Conservation (phyloP, 2,113 vertebrate species). For the Acrocephalus kingi region DNA sequence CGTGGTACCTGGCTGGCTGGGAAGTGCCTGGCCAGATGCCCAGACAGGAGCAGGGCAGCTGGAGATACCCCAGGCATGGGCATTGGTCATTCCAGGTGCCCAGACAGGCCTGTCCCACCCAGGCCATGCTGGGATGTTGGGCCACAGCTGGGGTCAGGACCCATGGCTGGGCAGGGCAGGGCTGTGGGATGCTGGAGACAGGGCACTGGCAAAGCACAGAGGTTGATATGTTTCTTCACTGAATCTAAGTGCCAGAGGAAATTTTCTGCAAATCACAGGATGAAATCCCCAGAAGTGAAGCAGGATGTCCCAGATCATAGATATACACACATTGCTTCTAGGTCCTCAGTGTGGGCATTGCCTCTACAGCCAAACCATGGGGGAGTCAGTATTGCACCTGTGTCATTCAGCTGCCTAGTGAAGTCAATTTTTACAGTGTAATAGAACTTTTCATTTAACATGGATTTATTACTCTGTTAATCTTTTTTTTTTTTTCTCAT, state of each 20-base stretch:
- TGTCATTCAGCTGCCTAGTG: not conserved
- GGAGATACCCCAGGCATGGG: rapidly evolving
- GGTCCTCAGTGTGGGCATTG: rapidly evolving
- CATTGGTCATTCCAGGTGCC: not conserved
- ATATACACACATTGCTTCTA: rapidly evolving
- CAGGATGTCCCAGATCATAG: not conserved
- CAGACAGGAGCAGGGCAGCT: not conserved
- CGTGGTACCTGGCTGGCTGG: rapidly evolving
- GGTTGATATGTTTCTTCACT: not conserved
- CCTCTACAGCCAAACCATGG: not conserved
- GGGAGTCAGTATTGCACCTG: rapidly evolving
- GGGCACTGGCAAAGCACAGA: not conserved
- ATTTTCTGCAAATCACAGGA: not conserved
- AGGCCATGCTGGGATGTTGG: rapidly evolving
- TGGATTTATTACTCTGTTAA: not conserved
- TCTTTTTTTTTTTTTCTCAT: not conserved
- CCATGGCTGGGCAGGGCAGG: not conserved
- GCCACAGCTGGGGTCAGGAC: not conserved
- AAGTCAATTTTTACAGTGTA: not conserved
- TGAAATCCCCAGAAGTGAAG: not conserved
- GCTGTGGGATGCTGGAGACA: not conserved
- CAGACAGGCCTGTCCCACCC: not conserved
- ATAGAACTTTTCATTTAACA: not conserved
- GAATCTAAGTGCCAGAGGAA: not conserved
- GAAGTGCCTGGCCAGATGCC: rapidly evolving